These are phyloP conservation scores for Crocallis elinguaria DNA, from an alignment of 2,888 invertebrate species.

Conservation along the genomic window DNA sequence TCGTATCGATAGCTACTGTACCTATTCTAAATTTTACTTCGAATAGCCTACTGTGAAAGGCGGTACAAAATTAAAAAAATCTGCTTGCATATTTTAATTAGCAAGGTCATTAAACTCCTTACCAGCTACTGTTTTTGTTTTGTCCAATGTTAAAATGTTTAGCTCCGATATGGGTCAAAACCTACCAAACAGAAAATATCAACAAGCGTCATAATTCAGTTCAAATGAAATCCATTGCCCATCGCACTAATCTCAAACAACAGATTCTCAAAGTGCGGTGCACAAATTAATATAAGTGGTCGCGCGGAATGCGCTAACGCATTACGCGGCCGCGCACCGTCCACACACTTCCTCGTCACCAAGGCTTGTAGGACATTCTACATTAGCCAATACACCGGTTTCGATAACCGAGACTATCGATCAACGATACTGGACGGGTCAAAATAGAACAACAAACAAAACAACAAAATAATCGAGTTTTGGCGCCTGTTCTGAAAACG, in stretches of 20 bases:
- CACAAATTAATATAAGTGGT: constrained; percentile 32
- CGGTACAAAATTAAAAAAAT: too few species aligned
- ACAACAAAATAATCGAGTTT: background rate
- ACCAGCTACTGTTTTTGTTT: too few species aligned
- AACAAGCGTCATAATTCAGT: background rate
- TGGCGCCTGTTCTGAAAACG: background rate
- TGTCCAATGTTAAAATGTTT: too few species aligned
- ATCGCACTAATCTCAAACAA: constrained; percentile 1
- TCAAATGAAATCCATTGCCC: background rate
- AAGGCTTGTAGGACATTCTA: constrained; percentile 9
- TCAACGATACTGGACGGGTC: background rate
- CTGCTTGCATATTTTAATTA: too few species aligned
- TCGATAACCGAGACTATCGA: background rate
- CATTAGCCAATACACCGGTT: background rate
- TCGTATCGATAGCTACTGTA: too few species aligned
- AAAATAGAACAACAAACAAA: background rate
- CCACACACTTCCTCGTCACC: constrained; percentile 26
- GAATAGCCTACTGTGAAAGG: too few species aligned
- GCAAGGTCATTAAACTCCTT: too few species aligned
- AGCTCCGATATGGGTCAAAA: too few species aligned
- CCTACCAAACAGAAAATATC: too few species aligned
- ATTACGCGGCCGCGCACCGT: constrained; percentile 24
- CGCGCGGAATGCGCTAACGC: constrained; percentile 24
- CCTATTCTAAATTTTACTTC: too few species aligned
- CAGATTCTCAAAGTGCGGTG: constrained; percentile 4